Conservation (phyloP, 2,113 vertebrate genomes). For the Cyanoliseus patagonus region DNA sequence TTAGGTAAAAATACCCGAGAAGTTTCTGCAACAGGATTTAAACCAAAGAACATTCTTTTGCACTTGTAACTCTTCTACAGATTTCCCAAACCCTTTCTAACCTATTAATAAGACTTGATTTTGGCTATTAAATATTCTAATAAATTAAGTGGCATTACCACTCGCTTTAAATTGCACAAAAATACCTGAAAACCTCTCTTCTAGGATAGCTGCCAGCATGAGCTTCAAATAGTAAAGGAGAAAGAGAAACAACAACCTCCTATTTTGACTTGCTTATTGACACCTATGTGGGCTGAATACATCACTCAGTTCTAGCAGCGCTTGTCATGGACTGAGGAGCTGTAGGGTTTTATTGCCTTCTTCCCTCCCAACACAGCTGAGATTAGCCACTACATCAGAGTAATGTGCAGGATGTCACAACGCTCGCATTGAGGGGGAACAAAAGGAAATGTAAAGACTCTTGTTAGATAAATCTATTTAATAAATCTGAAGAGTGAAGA, state of each 20-base stretch:
- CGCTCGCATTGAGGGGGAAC: not conserved
- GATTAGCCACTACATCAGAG: constrained; percentile 10
- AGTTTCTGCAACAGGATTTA: not conserved
- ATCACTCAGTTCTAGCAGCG: not conserved
- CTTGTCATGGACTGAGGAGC: not conserved
- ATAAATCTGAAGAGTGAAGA: constrained; percentile 16
- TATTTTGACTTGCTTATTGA: not conserved
- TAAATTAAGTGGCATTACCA: not conserved
- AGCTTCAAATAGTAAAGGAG: not conserved
- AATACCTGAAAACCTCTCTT: not conserved
- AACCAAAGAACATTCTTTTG: not conserved
- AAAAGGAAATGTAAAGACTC: not conserved
- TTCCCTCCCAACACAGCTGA: not conserved
- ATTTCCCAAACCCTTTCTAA: not conserved
- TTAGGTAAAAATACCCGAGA: not conserved
- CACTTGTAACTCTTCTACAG: not conserved
- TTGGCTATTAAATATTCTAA: not conserved
- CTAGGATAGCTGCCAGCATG: not conserved
- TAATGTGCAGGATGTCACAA: not conserved
- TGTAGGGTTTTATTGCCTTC: not conserved
- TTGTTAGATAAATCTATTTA: not conserved
- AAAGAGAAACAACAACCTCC: not conserved
- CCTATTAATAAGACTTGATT: not conserved
- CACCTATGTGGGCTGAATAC: not conserved
- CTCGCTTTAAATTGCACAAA: not conserved